Conservation (phyloP, 2,797 vertebrate genomes). For the Notolabrus celidotus region DNA sequence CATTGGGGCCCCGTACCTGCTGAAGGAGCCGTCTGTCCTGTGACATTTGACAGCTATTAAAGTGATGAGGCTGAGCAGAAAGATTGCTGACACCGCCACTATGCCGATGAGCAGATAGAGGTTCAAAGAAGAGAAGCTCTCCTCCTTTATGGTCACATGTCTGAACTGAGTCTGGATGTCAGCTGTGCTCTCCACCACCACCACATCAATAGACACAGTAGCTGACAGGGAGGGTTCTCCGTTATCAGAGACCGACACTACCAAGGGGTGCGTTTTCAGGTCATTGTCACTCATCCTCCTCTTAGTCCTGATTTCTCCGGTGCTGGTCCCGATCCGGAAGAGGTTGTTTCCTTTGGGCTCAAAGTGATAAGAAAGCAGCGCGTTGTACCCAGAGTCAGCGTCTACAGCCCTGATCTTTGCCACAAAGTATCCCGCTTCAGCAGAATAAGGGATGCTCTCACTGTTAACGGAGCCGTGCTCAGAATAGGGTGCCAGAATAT, state of each 20-base stretch:
- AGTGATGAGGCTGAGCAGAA: slow-evolving; percentile 53
- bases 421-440: slow-evolving; percentile 65
- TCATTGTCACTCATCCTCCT: slow-evolving; percentile 68
- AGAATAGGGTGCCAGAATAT: slow-evolving; percentile 16
- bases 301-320: slow-evolving; percentile 37
- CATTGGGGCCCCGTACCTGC: slow-evolving; percentile 67
- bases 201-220: slow-evolving; percentile 66
- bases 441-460: slow-evolving; percentile 83
- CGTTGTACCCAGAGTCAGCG: slow-evolving; percentile 68
- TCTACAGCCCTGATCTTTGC: slow-evolving; percentile 76
- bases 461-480: slow-evolving; percentile 21
- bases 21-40: slow-evolving; percentile 53
- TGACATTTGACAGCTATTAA: slow-evolving; percentile 58
- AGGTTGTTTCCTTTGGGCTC: slow-evolving; percentile 63
- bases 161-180: slow-evolving; percentile 49
- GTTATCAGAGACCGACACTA: slow-evolving; percentile 76
- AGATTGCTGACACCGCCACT: slow-evolving; percentile 55
- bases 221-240: slow-evolving; percentile 71
- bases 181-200: slow-evolving; percentile 54
- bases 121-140: slow-evolving; percentile 60
- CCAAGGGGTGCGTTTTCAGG: slow-evolving; percentile 61
- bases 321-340: slow-evolving; percentile 55
- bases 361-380: slow-evolving; percentile 43
- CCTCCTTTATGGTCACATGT: slow-evolving; percentile 41
- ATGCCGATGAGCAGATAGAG: slow-evolving; percentile 64